Percentiles rank a stretch among this genome's conserved stretches.
These are phyloP conservation scores for Myotis vivesi DNA, from an alignment of 2,797 vertebrate species.

Conservation along the genomic window DNA sequence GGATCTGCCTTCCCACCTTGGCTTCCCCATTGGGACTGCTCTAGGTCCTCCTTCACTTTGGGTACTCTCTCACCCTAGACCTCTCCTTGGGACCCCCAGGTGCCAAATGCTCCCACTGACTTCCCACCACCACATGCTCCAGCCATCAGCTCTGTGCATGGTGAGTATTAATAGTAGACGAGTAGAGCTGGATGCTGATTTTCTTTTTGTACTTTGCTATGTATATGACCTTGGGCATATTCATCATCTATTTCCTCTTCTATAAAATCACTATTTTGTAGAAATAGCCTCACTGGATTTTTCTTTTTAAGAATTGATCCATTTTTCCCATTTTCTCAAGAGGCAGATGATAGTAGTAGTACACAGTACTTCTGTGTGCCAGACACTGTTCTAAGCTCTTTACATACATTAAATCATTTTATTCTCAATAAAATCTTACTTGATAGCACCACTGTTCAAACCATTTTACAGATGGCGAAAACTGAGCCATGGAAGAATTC, in stretches of 20 bases:
- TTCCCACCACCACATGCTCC: neutral
- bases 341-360: neutral
- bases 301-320: neutral
- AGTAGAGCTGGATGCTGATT: fast-evolving
- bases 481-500: neutral
- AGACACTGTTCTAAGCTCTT: neutral
- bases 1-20: neutral
- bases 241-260: neutral
- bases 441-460: neutral
- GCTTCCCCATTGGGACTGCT: neutral
- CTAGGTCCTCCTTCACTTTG: neutral
- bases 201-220: neutral
- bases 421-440: neutral
- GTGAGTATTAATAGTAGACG: neutral
- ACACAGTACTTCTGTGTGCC: neutral
- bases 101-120: neutral
- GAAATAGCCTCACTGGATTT: neutral
- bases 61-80: neutral
- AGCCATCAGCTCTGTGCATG: neutral
- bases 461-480: neutral
- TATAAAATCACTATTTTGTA: neutral
- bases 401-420: neutral
- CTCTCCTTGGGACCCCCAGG: neutral
- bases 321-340: neutral
- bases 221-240: neutral